These are phyloP conservation scores for Rhizomys pruinosus DNA, from an alignment of 2,113 vertebrate genomes.

Conservation along the genomic window DNA sequence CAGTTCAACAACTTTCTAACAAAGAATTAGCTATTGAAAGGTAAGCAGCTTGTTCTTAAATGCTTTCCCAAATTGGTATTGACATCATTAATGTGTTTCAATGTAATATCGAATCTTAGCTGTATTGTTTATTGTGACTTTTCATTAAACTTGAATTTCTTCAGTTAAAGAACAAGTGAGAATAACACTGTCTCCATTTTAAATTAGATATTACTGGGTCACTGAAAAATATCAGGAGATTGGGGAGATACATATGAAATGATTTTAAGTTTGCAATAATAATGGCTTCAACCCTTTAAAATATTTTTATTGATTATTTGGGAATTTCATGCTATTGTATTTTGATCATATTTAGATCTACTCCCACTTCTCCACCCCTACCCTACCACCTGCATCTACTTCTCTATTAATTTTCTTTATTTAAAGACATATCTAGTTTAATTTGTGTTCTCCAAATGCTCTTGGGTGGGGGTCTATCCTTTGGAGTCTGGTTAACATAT, in stretches of 20 bases:
- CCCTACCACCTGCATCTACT: too few relatives aligned
- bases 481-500: too few relatives aligned
- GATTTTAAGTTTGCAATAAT: conserved; percentile 12
- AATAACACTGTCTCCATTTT: background rate
- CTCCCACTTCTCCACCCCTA: too few relatives aligned
- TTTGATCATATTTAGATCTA: too few relatives aligned
- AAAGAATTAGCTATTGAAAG: conserved; percentile 97
- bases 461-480: too few relatives aligned
- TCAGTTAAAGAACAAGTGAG: conserved; percentile 3
- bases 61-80: background rate
- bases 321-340: too few relatives aligned
- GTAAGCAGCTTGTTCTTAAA: conserved; percentile 83
- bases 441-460: too few relatives aligned
- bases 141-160: conserved; percentile 20
- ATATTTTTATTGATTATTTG: too few relatives aligned
- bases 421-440: too few relatives aligned
- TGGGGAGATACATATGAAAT: background rate
- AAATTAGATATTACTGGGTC: conserved; percentile 17
- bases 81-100: background rate
- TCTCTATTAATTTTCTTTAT: too few relatives aligned
- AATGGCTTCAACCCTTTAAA: background rate
- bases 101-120: background rate
- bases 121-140: background rate
- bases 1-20: conserved; percentile 96
- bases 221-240: conserved; percentile 2